Percentiles rank a stretch among this genome's conserved stretches.
These are phyloP conservation scores for Coelopa pilipes DNA, from an alignment of 2,888 invertebrate species.

Conservation along the genomic window DNA sequence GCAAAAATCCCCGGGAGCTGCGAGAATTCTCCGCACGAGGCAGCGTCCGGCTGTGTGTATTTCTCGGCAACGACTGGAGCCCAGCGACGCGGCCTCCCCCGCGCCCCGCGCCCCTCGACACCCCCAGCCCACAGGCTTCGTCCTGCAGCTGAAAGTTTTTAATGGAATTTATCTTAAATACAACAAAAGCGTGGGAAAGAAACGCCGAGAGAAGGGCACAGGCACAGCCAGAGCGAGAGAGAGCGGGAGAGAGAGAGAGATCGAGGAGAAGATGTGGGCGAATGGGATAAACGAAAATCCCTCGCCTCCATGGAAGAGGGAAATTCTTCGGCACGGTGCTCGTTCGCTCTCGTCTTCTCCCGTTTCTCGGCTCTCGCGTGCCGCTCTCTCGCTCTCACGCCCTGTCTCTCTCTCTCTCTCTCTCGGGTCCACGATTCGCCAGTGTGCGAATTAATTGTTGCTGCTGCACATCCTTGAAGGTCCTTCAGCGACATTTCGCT, in stretches of 20 bases:
- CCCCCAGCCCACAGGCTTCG: background rate
- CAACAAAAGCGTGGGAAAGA: background rate
- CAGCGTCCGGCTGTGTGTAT: constrained; percentile 22
- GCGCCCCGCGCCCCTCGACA: background rate
- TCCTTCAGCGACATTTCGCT: no score
- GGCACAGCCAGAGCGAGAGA: background rate
- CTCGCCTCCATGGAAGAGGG: background rate
- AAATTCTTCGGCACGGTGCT: background rate
- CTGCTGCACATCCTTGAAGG: background rate
- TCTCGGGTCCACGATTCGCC: background rate
- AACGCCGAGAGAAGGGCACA: background rate
- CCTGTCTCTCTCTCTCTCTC: no score
- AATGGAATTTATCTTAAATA: constrained; percentile 13
- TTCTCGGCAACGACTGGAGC: constrained; percentile 14
- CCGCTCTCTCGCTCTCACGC: no score
- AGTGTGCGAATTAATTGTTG: constrained; percentile 21
- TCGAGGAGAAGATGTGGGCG: no score
- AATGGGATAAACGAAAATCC: no score
- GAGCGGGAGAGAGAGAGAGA: no score
- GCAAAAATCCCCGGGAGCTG: no score
- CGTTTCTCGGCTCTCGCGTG: no score
- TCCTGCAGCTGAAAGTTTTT: background rate
- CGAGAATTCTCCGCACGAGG: background rate
- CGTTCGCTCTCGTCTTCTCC: constrained; percentile 9
- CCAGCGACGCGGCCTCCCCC: background rate